phyloP scores from a whole-genome alignment of 1,140 invertebrate species.

The Eriocheir sinensis region DNA sequence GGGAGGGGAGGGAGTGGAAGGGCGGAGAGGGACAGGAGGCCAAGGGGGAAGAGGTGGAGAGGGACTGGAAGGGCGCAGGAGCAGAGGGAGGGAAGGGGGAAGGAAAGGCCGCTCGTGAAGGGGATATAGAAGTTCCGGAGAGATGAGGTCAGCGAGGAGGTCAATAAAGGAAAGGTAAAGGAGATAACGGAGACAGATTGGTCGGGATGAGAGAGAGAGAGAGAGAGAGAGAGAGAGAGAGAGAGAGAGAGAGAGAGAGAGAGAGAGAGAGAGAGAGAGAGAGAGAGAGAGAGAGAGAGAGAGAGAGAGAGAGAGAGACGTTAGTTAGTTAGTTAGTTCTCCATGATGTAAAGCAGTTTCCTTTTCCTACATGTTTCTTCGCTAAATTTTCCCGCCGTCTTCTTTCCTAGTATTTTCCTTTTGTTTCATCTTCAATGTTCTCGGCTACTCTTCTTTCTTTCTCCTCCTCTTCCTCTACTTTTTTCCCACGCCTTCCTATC shows the following conservation, averaged over 20 bases:
- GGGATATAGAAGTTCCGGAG: slow-evolving; percentile 13
- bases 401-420: background rate
- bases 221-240: slow-evolving; percentile 22
- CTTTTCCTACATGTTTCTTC: background rate
- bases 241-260: too few relatives aligned
- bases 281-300: too few relatives aligned
- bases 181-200: background rate
- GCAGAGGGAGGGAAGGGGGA: too few relatives aligned
- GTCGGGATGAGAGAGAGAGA: slow-evolving; percentile 20
- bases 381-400: background rate
- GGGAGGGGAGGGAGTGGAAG: background rate
- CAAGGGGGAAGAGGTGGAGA: background rate
- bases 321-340: too few relatives aligned
- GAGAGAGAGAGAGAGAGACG: too few relatives aligned
- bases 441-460: background rate
- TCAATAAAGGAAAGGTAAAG: background rate
- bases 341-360: background rate
- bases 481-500: background rate
- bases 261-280: too few relatives aligned
- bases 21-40: background rate
- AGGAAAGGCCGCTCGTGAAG: too few relatives aligned
- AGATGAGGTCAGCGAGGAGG: background rate
- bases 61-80: too few relatives aligned
- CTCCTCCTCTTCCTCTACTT: background rate
- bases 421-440: background rate